Evolutionary conservation across 2,113 vertebrate species (phyloP).

Genomic region (Paralichthys olivaceus): DNA sequence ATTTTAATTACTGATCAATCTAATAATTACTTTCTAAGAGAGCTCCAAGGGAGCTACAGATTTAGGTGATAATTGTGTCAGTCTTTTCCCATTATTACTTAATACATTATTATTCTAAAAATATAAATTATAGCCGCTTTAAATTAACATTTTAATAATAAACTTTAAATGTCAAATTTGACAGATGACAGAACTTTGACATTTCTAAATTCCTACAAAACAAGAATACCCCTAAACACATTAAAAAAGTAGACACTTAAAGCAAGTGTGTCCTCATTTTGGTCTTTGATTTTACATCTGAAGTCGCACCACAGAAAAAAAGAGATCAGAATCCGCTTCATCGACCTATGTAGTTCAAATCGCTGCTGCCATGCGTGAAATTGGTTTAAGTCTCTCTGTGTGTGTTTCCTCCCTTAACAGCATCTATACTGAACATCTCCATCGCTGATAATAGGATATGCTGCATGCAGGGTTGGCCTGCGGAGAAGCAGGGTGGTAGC

Average conservation of each 20-base stretch:
- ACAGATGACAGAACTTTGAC: too few species aligned
- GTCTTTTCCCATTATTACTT: too few species aligned
- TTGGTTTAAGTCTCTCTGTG: conserved; percentile 44
- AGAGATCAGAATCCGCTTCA: conserved; percentile 31
- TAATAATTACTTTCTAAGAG: too few species aligned
- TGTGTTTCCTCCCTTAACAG: conserved; percentile 26
- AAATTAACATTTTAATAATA: too few species aligned
- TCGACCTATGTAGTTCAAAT: conserved; percentile 52
- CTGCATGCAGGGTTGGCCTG: conserved; percentile 30
- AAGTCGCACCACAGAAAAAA: conserved; percentile 19
- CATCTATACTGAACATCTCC: conserved; percentile 46
- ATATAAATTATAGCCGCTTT: background rate
- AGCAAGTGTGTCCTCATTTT: background rate
- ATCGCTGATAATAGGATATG: conserved; percentile 52
- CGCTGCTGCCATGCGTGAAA: conserved; percentile 54
- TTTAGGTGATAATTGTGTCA: too few species aligned
- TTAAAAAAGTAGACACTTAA: background rate
- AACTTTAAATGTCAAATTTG: too few species aligned
- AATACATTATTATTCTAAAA: background rate
- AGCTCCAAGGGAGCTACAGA: too few species aligned
- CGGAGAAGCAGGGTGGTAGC: conserved; percentile 39
- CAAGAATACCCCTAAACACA: too few species aligned
- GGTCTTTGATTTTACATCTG: conserved; percentile 21
- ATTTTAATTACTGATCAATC: too few species aligned
- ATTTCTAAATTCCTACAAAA: too few species aligned